A percentile compares a stretch with the other conserved stretches of the same genome.
Evolutionary conservation across 2,113 vertebrate species (phyloP).

Genomic region (Oreotragus oreotragus): DNA sequence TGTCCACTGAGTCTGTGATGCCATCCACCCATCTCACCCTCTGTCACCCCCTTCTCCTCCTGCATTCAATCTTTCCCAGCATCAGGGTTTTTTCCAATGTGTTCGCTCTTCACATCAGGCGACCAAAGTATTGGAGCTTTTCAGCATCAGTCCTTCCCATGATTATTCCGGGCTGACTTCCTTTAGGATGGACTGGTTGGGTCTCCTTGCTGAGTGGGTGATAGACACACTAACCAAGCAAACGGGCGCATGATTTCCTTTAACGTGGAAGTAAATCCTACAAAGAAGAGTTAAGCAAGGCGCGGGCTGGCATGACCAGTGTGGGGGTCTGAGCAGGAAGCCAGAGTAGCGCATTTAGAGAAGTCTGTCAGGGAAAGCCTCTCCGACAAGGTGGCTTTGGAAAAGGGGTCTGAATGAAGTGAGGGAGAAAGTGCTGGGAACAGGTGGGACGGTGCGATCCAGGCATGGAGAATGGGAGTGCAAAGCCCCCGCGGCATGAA

Average conservation of each 20-base stretch:
- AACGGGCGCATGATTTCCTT: background rate
- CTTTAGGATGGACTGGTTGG: background rate
- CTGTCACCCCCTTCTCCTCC: background rate
- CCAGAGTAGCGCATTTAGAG: rapidly evolving
- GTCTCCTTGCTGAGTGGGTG: background rate
- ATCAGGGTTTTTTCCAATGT: background rate
- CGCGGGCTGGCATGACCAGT: rapidly evolving
- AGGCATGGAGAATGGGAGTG: background rate
- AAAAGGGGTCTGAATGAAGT: background rate
- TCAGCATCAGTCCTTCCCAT: background rate
- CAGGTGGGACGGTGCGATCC: rapidly evolving
- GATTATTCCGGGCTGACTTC: background rate
- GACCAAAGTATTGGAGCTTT: background rate
- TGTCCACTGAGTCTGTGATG: background rate
- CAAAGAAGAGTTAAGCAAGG: background rate
- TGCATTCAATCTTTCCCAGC: background rate
- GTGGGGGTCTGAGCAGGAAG: background rate
- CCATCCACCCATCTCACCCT: background rate
- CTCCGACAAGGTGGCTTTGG: background rate
- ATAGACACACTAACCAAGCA: background rate
- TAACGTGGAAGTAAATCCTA: background rate
- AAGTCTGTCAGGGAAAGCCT: background rate
- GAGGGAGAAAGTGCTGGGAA: background rate
- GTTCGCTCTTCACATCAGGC: background rate
- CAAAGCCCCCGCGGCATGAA: background rate